Base-by-base conservation (phyloP, 2,113 vertebrate genomes). In the Ploceus nigricollis region DNA sequence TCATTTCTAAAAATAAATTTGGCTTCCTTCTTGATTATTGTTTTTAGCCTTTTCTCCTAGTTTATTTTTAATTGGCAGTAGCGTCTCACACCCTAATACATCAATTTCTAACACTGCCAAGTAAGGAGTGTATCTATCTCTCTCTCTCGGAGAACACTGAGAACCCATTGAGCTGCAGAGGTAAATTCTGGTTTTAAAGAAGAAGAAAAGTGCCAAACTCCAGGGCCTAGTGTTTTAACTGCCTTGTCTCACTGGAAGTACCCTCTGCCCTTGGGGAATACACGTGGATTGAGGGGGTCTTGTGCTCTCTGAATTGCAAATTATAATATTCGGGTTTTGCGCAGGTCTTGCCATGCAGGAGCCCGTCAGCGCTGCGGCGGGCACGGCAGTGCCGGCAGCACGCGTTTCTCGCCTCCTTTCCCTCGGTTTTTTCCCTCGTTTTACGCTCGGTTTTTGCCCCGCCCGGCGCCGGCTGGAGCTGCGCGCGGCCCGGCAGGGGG, bases 341-440 rank as follows among this genome's bases (percentile, higher is more conserved):
- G 0, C 2, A 1, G 28, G 25, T 20, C 39, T 70, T 16, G 10
- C 30, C 15, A 0, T 0, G 37, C 21, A 1, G 35, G 10, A 10
- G 10, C 27, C 31, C 2, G 17, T 10, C 60, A 1, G 20, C 3
- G 58, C n/a, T 3, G 28, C 3, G 37, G 37, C 2, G 1, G 10
- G 9, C 42, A 20, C 2, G 33, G 53, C 48, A 4, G 39, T 3
- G 51, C 50, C 6, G 3, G 1, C 42, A 21, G 48, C 61, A 30
- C 30, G 47, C 6, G 4, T 51, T 15, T 27, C 47, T 18, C 1
- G 24, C 7, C 47, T 15, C 18, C 9, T 37, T 47, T 18, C 5
- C 33, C 12, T 22, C 2, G 9, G 11, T 2, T 51, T 35, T 19
- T 15, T 13, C 19, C n/a, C 4, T 8, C 6, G 19, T 3, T 13